Evolutionary conservation across 2,888 invertebrate species (phyloP), one percentile per base, ranked within the genome.

Genomic region (Philaethria dido): DNA sequence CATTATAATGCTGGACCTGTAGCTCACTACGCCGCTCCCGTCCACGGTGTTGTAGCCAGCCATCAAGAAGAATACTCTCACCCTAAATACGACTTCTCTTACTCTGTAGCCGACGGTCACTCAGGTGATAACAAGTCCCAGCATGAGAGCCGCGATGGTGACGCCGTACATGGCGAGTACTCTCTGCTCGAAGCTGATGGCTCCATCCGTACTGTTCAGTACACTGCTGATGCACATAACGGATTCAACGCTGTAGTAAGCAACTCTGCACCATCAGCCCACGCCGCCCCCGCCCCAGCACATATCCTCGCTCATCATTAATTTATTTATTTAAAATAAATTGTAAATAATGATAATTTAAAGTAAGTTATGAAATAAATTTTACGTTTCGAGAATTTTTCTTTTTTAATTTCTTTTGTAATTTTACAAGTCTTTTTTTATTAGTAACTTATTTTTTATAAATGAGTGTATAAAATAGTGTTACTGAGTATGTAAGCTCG

Each of bases 141-240:
- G 76, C 20, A 76, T 36, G 94, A 94, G 82, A 86, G 88, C 80
- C 90, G 93, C 76, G 93, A 94, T 82, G 95, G 95, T 5, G 93
- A 95, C 77, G 93, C 90, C 59, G 95, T 95, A 55, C 65, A 80
- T 68, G 83, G 82, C 62, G 89, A 93, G 77, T 94, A 94, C 83
- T 89, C 89, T 42, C 83, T 93, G 59, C 83, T 89, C 73, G 93
- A 93, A 77, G 89, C 93, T 47, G 93, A 90, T 72, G 93, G 93
- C 73, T 93, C 94, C 75, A 83, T 93, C 73, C 88, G 94, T 74
- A 92, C 81, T 64, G 94, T 94, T 14, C 86, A 93, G 73, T 94
- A 94, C 80, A 83, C 87, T 78, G 93, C 93, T 36, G 93, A 93
- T 73, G 88, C 93, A 77, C 91, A 93, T 83, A 78, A 78, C 73